A percentile compares a stretch with the other conserved stretches of the same genome.
Evolutionary conservation across 2,888 invertebrate species (phyloP).

Genomic region (Stenodema calcarata): DNA sequence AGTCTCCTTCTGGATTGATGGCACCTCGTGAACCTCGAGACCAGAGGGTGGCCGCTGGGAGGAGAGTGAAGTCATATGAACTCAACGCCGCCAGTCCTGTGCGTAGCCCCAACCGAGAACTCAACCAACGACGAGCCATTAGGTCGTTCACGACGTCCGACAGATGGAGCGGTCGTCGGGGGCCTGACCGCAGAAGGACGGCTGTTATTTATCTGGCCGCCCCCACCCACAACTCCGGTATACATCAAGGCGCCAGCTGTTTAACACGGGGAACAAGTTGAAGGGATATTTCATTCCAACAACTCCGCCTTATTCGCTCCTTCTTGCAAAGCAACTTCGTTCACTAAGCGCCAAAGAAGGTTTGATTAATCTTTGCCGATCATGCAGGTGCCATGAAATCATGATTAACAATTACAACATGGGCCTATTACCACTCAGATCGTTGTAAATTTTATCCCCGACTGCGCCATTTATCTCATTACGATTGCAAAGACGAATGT

Average conservation of each 20-base stretch:
- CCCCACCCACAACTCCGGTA: background rate
- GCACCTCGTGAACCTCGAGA: background rate
- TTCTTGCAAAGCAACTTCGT: background rate
- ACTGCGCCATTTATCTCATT: too few relatives aligned
- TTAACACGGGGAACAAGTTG: background rate
- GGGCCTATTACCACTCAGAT: too few relatives aligned
- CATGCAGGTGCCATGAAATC: background rate
- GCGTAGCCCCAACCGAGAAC: background rate
- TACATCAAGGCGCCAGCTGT: background rate
- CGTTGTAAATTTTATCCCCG: too few relatives aligned
- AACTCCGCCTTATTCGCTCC: background rate
- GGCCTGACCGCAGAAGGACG: background rate
- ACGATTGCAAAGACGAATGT: too few relatives aligned
- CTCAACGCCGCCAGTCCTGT: background rate
- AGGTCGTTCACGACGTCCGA: background rate
- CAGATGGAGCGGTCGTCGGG: constrained; percentile 10
- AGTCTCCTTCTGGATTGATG: background rate
- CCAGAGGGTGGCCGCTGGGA: too few relatives aligned
- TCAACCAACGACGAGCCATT: background rate
- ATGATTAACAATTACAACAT: too few relatives aligned
- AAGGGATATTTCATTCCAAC: background rate
- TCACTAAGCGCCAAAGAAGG: background rate
- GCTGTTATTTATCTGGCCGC: constrained; percentile 1
- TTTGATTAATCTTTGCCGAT: background rate
- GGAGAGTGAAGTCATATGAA: background rate